Conservation (phyloP, 2,888 invertebrate species). For the Leucoptera coffeella region DNA sequence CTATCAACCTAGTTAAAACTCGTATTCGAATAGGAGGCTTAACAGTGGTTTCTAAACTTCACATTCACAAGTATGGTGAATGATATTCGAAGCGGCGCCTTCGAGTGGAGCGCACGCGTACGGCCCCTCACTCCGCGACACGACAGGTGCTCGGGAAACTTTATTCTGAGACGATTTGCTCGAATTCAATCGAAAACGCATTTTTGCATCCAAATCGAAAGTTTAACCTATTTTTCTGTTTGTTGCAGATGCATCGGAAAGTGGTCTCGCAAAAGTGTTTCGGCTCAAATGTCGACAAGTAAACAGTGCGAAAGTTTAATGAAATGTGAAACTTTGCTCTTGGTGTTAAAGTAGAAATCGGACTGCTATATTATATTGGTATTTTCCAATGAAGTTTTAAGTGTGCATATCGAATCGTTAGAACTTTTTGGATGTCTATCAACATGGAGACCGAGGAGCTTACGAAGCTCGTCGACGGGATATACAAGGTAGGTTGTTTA, state of each 20-base stretch:
- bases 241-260: slow-evolving; percentile 44
- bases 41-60: too few species aligned
- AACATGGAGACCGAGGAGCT: slow-evolving; percentile 82
- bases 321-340: slow-evolving; percentile 42
- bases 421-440: slow-evolving; percentile 15
- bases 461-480: slow-evolving; percentile 84
- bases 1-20: too few species aligned
- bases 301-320: slow-evolving; percentile 17
- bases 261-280: slow-evolving; percentile 18
- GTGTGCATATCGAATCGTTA: slow-evolving; percentile 16
- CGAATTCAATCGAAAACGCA: too few species aligned
- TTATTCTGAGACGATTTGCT: not conserved
- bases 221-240: slow-evolving; percentile 16
- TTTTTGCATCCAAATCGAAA: not conserved
- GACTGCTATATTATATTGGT: slow-evolving; percentile 23
- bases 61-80: too few species aligned
- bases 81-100: too few species aligned
- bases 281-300: slow-evolving; percentile 13
- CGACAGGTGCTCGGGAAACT: too few species aligned
- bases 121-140: too few species aligned
- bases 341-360: slow-evolving; percentile 27
- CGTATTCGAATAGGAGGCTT: too few species aligned
- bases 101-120: too few species aligned
- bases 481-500: slow-evolving; percentile 69
- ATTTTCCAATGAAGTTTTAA: slow-evolving; percentile 33